Evolutionary conservation across 2,113 vertebrate species (phyloP).

Genomic region (Rhinolophus sinicus): DNA sequence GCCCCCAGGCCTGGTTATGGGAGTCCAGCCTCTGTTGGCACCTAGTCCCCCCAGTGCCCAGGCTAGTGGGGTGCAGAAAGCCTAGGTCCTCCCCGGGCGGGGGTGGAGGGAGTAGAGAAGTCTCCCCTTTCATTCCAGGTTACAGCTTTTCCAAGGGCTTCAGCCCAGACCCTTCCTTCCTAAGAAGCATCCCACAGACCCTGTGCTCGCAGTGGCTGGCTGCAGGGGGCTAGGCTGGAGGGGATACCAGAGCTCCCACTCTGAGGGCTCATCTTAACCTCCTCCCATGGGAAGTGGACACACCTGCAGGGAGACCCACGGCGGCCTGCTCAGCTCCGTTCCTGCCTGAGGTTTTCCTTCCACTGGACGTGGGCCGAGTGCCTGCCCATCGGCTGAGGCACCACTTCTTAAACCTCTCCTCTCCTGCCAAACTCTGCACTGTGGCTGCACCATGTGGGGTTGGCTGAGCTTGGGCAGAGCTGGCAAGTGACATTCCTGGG

Average conservation of each 20-base stretch:
- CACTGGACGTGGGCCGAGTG: too few relatives aligned
- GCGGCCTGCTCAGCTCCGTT: too few relatives aligned
- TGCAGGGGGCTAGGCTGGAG: neutral
- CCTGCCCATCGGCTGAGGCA: fast-evolving
- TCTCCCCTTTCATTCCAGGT: neutral
- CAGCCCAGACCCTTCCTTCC: neutral
- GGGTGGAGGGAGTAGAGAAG: too few relatives aligned
- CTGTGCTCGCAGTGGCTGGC: too few relatives aligned
- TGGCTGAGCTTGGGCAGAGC: neutral
- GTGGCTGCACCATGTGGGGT: neutral
- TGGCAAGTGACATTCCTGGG: fast-evolving
- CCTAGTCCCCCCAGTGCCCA: neutral
- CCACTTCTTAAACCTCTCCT: neutral
- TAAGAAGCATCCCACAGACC: neutral
- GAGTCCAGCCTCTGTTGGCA: neutral
- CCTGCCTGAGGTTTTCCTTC: neutral
- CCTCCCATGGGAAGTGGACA: fast-evolving
- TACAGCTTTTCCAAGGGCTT: neutral
- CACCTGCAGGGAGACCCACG: neutral
- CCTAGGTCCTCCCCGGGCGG: neutral
- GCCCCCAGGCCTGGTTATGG: neutral
- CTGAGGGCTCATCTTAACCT: neutral
- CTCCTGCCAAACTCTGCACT: neutral
- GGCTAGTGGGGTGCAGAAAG: neutral
- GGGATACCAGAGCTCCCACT: neutral